phyloP scores from a whole-genome alignment of 2,888 invertebrate genomes.

The Platynereis dumerilii region DNA sequence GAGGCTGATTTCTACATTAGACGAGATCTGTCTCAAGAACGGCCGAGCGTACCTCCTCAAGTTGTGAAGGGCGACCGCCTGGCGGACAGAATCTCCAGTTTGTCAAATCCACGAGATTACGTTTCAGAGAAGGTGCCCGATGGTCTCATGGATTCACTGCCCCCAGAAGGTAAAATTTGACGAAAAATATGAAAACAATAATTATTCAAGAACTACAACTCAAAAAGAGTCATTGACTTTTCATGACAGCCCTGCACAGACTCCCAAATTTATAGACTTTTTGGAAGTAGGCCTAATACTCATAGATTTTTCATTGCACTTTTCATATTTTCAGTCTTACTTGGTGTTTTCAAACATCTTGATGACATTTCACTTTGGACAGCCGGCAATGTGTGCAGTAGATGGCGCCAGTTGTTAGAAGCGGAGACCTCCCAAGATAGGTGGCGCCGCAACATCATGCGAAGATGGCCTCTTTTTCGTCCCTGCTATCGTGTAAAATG shows the following conservation, averaged over 20 bases:
- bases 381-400: constrained; percentile 81
- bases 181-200: neutral
- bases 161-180: constrained; percentile 74
- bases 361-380: constrained; percentile 92
- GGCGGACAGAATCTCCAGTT: constrained; percentile 70
- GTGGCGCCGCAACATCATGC: constrained; percentile 80
- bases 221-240: too few species aligned
- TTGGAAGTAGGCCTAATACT: too few species aligned
- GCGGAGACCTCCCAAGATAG: constrained; percentile 79
- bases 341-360: constrained; percentile 85
- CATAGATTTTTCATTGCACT: too few species aligned
- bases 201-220: neutral
- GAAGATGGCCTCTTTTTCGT: constrained; percentile 86
- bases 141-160: constrained; percentile 74
- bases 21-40: constrained; percentile 26
- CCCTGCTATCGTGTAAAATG: constrained; percentile 76
- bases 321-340: constrained; percentile 69
- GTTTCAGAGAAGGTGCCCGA: constrained; percentile 68
- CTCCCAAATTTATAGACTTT: neutral
- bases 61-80: constrained; percentile 65
- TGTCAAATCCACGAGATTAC: constrained; percentile 68
- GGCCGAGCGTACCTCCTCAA: constrained; percentile 16
- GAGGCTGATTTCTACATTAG: constrained; percentile 68
- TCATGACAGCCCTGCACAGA: neutral
- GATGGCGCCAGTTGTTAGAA: constrained; percentile 83